Evolutionary conservation across 2,113 vertebrate species (phyloP).

Genomic region (Saccopteryx bilineata): DNA sequence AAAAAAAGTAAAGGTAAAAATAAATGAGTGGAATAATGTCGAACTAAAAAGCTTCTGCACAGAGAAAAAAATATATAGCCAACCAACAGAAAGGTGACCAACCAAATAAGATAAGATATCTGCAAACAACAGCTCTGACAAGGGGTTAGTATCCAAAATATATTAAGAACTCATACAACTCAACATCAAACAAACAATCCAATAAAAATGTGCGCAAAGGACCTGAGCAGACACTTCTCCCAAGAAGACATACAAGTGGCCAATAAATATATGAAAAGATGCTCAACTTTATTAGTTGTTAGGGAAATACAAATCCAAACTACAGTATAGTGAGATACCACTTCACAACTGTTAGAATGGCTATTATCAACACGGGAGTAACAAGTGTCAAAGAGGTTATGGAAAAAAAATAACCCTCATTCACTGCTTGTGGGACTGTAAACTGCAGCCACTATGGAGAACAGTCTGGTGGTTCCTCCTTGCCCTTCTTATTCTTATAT

Average conservation of each 20-base stretch:
- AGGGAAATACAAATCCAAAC: not conserved
- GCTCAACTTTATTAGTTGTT: not conserved
- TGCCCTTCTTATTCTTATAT: not conserved
- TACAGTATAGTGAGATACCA: not conserved
- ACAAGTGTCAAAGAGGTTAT: not conserved
- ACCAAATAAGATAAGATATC: not conserved
- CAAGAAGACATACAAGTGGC: not conserved
- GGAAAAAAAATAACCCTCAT: not conserved
- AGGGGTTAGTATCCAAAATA: not conserved
- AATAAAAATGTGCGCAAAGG: not conserved
- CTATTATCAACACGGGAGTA: too few species aligned
- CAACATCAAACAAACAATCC: not conserved
- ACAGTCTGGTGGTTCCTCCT: not conserved
- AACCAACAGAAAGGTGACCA: not conserved
- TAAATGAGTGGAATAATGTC: not conserved
- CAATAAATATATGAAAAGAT: not conserved
- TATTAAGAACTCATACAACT: not conserved
- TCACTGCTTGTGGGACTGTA: not conserved
- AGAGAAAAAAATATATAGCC: not conserved
- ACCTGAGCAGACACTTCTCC: not conserved
- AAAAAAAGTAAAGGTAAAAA: not conserved
- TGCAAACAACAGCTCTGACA: not conserved
- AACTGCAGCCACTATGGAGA: not conserved
- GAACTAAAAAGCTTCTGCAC: not conserved
- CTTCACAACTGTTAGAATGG: not conserved